Evolutionary conservation across 2,888 invertebrate species (phyloP), one percentile per base, ranked within the genome.

Genomic region (Amiota mariae): DNA sequence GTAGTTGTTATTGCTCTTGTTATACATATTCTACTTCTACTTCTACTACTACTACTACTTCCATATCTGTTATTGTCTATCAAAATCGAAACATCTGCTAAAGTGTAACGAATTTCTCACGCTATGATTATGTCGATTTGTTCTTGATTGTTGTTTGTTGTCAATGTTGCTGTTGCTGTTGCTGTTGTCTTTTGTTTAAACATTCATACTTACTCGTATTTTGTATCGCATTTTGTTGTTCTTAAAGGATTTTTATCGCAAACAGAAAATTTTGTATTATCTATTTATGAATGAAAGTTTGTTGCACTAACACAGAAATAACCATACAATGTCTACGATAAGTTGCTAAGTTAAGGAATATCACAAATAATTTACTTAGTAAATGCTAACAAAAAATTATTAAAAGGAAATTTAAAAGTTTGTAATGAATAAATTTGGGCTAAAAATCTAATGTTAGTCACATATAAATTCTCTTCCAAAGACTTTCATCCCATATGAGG

Each of bases 91-190:
- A 80, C 88, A 88, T 86, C 87, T 88, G 88, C 80, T 78, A 76
- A 78, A 83, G 82, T 82, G 78, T 79, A 86, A 88, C 85, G 82
- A 88, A 88, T 89, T 89, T 89, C 89, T 80, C 89, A 89, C 89
- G 88, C 81, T 83, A 85, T 89, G 88, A 88, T 89, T 89, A 88
- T 84, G 80, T 82, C 84, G 85, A 84, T 87, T 82, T 85, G 67
- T 36, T 77, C 76, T 76, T 75, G 83, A 79, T 78, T 83, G 73
- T 76, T 73, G 56, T 72, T 72, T 81, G 15, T 49, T 74, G 49
- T 56, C 64, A n/a, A 51, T 46, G 54, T 18, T 57, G 67, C 47
- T 15, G 8, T 61, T 68, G 1, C 24, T 24, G 24, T 68, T 51
- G 20, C 20, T 54, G 70, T 72, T 70, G 61, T 13, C 54, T 46